Evolutionary conservation across 2,888 invertebrate species (phyloP), one percentile per base, ranked within the genome.

Genomic region (Drosophila parthenogenetica): DNA sequence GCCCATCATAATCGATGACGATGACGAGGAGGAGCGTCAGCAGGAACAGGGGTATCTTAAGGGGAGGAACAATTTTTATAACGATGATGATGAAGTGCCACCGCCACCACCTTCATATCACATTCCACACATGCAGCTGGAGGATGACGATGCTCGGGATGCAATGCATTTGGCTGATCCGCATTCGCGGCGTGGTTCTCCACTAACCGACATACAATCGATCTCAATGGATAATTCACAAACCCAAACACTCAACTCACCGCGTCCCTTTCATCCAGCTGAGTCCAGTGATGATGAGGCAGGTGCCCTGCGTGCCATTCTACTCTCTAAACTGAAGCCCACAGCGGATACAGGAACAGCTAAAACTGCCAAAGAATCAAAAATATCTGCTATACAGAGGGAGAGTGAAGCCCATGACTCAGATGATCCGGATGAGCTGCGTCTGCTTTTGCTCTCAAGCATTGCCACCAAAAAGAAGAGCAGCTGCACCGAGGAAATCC

Each of bases 221-320:
- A 73, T 87, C 22, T 79, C 88, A 7, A 86, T 89, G 87, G 89
- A 84, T 16, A 86, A 74, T 35, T 85, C 70, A 0, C 67, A 72
- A 11, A 69, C 71, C 4, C 65, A 68, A 22, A 63, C 59, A 0
- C 48, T 53, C 16, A 17, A 7, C 32, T 55, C 73, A 29, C 29
- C 29, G 1, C 67, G 16, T 8, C 29, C 55, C 39, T 69, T 66
- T 16, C 39, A 49, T 2, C 29, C 29, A 10, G 14, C 11, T 0
- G 73, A 77, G 0, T 72, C 85, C 3, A 85, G 82, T 46, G 86
- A 86, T 5, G 88, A 83, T 29, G 92, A 92, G 61, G 92, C 90
- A 40, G 76, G 83, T 1, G 91, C 91, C 0, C 68, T 92, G 64
- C 84, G 92, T 54, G 88, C 90, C 14, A 65, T 92, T 35, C 64